Base-by-base conservation (phyloP, 2,797 vertebrate genomes). In the Sardinella longiceps region DNA sequence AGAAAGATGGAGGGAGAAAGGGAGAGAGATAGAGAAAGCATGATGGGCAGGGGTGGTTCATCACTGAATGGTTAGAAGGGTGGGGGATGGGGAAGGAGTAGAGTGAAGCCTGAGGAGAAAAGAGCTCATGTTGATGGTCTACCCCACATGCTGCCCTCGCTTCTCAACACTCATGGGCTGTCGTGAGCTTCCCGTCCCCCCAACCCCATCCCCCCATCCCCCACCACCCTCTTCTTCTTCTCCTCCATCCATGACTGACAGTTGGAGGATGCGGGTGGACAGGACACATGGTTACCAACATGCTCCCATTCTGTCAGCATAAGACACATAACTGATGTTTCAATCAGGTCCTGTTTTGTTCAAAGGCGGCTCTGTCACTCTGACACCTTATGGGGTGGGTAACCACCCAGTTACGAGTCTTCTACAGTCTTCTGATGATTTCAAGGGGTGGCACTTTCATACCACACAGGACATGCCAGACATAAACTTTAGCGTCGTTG, bases 261-360 rank as follows among this genome's bases (percentile, higher is more conserved):
- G 66, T 33, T 39, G 66, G 30, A 33, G 66, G 66, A 74, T 37
- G 33, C 5, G 66, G 6, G 14, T 6, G 33, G 66, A 74, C 66
- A 74, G 66, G 66, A 37, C 66, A 74, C 66, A 74, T 74, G 66
- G 3, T 37, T 39, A 33, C 33, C 33, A 74, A 74, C 66, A 74
- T 74, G 66, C 33, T 74, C 66, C 66, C 66, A 74, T 74, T 74
- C 66, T 74, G 66, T 74, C 66, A 30, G 30, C 39, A 74, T 37
- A 5, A 74, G 66, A 74, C 66, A 23, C 30, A 0, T 2, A 74
- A 74, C 66, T 74, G 66, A 74, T 74, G 66, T 39, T 74, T 74
- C 66, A 15, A 74, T 74, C 66, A 6, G 12, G 30, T 74, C 66
- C 66, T 20, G 14, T 74, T 74, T 74, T 39, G 66, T 74, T 33